Percentiles rank a stretch among this genome's conserved stretches.
These are phyloP conservation scores for Stenodema calcarata DNA, from an alignment of 2,888 invertebrate genomes.

Conservation along the genomic window DNA sequence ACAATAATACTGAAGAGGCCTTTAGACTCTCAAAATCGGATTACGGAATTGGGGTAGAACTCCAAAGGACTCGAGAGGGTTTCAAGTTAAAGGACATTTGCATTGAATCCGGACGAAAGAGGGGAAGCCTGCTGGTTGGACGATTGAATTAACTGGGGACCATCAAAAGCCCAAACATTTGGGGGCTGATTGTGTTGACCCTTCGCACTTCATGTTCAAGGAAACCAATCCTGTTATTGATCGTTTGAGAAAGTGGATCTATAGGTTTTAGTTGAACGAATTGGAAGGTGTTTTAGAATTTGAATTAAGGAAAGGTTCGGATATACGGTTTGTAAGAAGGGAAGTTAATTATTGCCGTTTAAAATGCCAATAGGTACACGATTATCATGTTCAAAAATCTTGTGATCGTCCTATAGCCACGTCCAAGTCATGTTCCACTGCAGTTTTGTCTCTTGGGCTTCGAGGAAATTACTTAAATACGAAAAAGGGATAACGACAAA, in stretches of 20 bases:
- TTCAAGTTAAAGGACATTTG: neutral
- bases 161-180: neutral
- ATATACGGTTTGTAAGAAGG: too few species aligned
- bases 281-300: too few species aligned
- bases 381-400: too few species aligned
- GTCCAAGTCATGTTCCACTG: too few species aligned
- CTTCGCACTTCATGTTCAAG: neutral
- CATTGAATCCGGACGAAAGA: neutral
- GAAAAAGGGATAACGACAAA: too few species aligned
- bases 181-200: neutral
- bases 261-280: too few species aligned
- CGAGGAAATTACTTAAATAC: too few species aligned
- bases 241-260: neutral
- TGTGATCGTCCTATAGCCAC: too few species aligned
- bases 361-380: too few species aligned
- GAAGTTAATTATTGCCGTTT: too few species aligned
- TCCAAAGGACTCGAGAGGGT: neutral
- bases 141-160: neutral
- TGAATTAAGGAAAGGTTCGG: too few species aligned
- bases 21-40: neutral
- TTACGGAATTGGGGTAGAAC: neutral
- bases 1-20: neutral
- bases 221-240: neutral
- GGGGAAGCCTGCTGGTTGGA: neutral
- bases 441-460: too few species aligned